Evolutionary conservation across 2,113 vertebrate species (phyloP).

Genomic region (Carettochelys insculpta): DNA sequence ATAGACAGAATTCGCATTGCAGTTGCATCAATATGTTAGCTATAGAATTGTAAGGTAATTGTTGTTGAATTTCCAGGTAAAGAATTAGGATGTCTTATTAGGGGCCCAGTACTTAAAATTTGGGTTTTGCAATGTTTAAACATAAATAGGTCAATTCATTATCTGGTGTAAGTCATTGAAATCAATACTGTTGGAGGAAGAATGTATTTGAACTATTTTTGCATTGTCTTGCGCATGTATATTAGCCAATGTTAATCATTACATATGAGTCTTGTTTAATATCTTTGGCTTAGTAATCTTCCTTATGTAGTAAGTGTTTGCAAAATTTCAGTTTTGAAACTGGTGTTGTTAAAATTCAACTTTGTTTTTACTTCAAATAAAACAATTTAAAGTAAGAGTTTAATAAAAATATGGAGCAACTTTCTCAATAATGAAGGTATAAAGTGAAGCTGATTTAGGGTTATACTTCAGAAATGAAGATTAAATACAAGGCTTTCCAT

Average conservation of each 20-base stretch:
- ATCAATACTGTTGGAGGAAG: neutral
- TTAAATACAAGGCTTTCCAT: neutral
- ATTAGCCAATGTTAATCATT: neutral
- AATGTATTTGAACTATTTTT: neutral
- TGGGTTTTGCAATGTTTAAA: neutral
- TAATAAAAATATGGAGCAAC: neutral
- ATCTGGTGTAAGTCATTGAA: neutral
- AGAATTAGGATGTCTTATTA: neutral
- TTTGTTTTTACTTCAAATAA: neutral
- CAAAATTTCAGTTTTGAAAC: neutral
- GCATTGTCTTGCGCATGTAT: neutral
- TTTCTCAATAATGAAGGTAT: neutral
- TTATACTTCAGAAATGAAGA: neutral
- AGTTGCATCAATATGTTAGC: neutral
- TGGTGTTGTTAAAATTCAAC: neutral
- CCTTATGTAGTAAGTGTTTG: neutral
- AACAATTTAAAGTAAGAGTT: neutral
- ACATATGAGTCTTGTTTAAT: neutral
- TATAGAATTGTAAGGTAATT: slow-evolving; percentile 30
- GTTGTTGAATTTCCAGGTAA: neutral
- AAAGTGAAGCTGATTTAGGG: neutral
- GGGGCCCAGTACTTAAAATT: neutral
- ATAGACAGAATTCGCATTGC: neutral
- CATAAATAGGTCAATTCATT: neutral
- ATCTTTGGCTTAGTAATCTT: neutral